These are phyloP conservation scores for Ammodramus savannarum DNA, from an alignment of 2,113 vertebrate species.

Conservation along the genomic window DNA sequence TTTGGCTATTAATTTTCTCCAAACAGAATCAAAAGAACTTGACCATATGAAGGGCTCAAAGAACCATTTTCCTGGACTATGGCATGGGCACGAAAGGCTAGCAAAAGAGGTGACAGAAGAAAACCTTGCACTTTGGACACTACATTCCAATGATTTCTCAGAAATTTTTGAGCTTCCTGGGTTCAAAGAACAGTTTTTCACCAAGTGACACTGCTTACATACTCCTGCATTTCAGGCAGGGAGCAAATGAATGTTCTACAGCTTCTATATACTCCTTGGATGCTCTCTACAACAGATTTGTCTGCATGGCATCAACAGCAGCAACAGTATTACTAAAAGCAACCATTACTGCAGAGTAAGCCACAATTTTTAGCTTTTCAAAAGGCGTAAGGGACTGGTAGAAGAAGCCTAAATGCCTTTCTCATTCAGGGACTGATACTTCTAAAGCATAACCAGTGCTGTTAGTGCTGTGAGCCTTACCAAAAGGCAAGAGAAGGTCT, in stretches of 20 bases:
- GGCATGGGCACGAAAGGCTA: background rate
- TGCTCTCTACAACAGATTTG: background rate
- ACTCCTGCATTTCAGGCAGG: background rate
- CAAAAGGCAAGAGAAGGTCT: background rate
- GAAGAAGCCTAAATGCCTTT: background rate
- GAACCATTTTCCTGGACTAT: background rate
- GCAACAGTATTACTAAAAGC: background rate
- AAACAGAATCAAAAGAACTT: background rate
- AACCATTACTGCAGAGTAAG: background rate
- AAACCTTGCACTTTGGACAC: background rate
- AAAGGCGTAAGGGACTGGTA: background rate
- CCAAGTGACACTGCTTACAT: background rate
- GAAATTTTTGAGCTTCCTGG: background rate
- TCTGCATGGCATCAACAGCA: background rate
- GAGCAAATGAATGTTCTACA: background rate
- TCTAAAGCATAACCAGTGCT: background rate
- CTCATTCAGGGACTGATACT: background rate
- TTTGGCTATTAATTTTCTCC: background rate
- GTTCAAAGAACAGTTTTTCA: background rate
- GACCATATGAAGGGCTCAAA: fast-evolving
- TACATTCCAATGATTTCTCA: background rate
- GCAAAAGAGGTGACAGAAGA: background rate
- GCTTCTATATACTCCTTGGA: background rate
- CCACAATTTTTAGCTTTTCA: background rate
- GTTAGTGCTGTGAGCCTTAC: background rate